phyloP scores from a whole-genome alignment of 2,113 vertebrate species.

The Melanerpes aurifrons region DNA sequence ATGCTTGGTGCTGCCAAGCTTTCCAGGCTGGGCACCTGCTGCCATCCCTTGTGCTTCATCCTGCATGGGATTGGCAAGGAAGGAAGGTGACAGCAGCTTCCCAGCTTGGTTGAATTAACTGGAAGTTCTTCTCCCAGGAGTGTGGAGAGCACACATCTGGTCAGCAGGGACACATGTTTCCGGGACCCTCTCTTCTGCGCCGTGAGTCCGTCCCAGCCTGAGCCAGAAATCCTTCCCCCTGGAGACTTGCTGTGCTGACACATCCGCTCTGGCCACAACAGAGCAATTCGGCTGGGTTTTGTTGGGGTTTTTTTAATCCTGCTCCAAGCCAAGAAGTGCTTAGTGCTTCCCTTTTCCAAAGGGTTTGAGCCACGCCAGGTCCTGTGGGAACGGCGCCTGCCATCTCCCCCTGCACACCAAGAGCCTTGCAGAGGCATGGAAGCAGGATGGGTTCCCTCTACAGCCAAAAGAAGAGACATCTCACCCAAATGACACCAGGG shows the following conservation, averaged over 20 bases:
- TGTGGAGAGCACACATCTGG: not conserved
- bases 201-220: fast-evolving
- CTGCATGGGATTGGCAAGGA: fast-evolving
- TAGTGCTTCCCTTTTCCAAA: not conserved
- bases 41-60: fast-evolving
- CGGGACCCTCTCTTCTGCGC: not conserved
- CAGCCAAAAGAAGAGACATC: not conserved
- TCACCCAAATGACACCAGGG: not conserved
- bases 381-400: not conserved
- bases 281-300: not conserved
- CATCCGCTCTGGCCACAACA: not conserved
- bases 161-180: not conserved
- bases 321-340: not conserved
- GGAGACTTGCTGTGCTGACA: not conserved
- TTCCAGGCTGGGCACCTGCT: not conserved
- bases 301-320: not conserved
- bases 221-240: not conserved
- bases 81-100: not conserved
- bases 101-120: fast-evolving
- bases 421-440: not conserved
- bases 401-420: not conserved
- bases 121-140: not conserved
- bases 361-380: not conserved
- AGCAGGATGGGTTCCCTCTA: fast-evolving
- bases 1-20: not conserved